Percentiles rank a stretch among this genome's conserved stretches.
Conservation (phyloP, 1,140 invertebrate species). For the Vanessa tameamea region DNA sequence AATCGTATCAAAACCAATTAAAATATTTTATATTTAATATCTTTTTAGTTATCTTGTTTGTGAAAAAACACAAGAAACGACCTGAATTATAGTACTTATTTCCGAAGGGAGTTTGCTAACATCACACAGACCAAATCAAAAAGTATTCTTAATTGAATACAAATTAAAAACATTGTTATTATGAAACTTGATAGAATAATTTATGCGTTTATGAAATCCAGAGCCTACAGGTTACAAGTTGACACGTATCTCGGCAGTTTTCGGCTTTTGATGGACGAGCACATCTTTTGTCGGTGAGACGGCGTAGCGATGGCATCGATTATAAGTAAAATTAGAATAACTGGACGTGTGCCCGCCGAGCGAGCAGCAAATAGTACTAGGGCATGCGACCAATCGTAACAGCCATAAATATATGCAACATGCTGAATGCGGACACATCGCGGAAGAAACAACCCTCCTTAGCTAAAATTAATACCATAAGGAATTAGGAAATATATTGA, state of each 20-base stretch:
- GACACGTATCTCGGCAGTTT: conserved; percentile 32
- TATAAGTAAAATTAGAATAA: conserved; percentile 80
- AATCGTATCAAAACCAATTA: too few relatives aligned
- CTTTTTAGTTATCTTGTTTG: too few relatives aligned
- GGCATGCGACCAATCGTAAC: conserved; percentile 76
- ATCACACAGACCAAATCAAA: too few relatives aligned
- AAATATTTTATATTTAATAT: too few relatives aligned
- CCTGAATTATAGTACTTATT: too few relatives aligned
- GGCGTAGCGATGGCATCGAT: conserved; percentile 74
- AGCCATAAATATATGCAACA: conserved; percentile 72
- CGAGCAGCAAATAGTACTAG: conserved; percentile 78
- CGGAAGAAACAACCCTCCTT: conserved; percentile 44
- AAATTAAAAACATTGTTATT: too few relatives aligned
- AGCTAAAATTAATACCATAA: conserved; percentile 3
- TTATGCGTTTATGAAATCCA: background rate
- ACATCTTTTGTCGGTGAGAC: conserved; percentile 71
- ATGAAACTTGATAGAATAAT: too few relatives aligned
- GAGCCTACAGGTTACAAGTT: background rate
- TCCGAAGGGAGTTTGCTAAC: too few relatives aligned
- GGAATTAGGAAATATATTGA: background rate
- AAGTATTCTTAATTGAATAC: too few relatives aligned
- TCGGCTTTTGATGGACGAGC: conserved; percentile 58
- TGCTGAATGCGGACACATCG: conserved; percentile 63
- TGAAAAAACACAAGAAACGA: too few relatives aligned
- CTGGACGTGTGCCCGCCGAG: conserved; percentile 76